phyloP scores from a whole-genome alignment of 1,140 invertebrate species.

The Ips typographus region DNA sequence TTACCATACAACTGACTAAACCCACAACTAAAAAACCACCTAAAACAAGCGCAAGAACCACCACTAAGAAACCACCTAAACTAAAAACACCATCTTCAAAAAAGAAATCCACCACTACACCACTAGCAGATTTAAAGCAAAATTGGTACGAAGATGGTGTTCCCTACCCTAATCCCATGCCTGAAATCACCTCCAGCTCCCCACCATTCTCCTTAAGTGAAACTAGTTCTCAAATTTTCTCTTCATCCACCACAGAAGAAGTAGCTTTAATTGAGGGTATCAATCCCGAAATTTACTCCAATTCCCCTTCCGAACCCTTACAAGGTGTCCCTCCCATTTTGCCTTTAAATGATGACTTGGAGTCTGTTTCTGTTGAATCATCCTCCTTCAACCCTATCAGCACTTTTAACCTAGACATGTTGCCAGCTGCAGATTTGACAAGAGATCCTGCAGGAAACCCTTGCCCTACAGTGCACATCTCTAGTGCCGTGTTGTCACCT shows the following conservation, averaged over 20 bases:
- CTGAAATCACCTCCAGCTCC: constrained; percentile 45
- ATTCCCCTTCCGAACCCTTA: constrained; percentile 42
- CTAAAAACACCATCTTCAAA: constrained; percentile 37
- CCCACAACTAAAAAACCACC: constrained; percentile 7
- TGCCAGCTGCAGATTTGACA: constrained; percentile 30
- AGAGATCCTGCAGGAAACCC: constrained; percentile 25
- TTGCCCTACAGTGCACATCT: constrained; percentile 46
- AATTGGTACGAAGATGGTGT: constrained; percentile 41
- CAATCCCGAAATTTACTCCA: constrained; percentile 38
- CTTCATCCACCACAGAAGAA: constrained; percentile 5
- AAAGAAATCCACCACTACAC: constrained; percentile 19
- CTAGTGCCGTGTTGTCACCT: constrained; percentile 42
- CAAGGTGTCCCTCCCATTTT: constrained; percentile 33
- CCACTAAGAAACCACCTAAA: constrained; percentile 30
- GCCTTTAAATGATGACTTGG: constrained; percentile 3
- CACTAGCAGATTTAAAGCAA: constrained; percentile 40
- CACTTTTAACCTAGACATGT: constrained; percentile 44
- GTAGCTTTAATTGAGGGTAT: not conserved
- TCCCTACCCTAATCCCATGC: constrained; percentile 43
- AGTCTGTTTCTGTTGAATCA: constrained; percentile 18
- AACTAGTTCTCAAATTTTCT: constrained; percentile 12
- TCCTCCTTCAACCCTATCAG: constrained; percentile 33
- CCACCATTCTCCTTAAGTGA: constrained; percentile 42
- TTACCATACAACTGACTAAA: constrained; percentile 33
- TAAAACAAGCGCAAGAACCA: not conserved